These are phyloP conservation scores for Drosophila rufa DNA, from an alignment of 1,140 invertebrate species.

Conservation along the genomic window DNA sequence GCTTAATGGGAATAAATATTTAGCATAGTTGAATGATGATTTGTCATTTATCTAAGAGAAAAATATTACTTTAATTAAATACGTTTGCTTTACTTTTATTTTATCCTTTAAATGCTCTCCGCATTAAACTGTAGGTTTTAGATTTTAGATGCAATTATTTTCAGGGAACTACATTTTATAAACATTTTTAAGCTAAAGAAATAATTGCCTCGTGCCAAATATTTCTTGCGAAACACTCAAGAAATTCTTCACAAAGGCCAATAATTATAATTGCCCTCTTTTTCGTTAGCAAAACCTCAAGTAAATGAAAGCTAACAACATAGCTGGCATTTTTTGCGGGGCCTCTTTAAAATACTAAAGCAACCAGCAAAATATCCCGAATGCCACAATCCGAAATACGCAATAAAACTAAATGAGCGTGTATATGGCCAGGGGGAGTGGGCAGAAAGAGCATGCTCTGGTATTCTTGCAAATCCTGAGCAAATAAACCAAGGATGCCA, in stretches of 20 bases:
- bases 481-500: constrained; percentile 68
- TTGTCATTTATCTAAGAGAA: not conserved
- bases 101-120: no score
- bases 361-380: constrained; percentile 35
- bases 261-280: constrained; percentile 29
- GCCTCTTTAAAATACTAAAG: constrained; percentile 38
- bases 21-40: not conserved
- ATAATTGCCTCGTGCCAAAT: not conserved
- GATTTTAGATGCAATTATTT: no score
- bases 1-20: not conserved
- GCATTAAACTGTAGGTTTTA: no score
- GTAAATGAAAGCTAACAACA: constrained; percentile 23
- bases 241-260: not conserved
- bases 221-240: constrained; percentile 8
- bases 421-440: constrained; percentile 20
- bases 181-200: no score
- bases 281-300: constrained; percentile 23
- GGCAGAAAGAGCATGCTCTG: constrained; percentile 15
- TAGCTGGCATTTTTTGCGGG: constrained; percentile 12
- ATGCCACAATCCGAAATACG: constrained; percentile 56
- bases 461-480: constrained; percentile 62
- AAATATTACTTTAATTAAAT: no score
- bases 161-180: not conserved
- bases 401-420: constrained; percentile 72
- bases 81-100: no score